Evolutionary conservation across 2,113 vertebrate genomes (phyloP).

Genomic region (Trematocara zebra): DNA sequence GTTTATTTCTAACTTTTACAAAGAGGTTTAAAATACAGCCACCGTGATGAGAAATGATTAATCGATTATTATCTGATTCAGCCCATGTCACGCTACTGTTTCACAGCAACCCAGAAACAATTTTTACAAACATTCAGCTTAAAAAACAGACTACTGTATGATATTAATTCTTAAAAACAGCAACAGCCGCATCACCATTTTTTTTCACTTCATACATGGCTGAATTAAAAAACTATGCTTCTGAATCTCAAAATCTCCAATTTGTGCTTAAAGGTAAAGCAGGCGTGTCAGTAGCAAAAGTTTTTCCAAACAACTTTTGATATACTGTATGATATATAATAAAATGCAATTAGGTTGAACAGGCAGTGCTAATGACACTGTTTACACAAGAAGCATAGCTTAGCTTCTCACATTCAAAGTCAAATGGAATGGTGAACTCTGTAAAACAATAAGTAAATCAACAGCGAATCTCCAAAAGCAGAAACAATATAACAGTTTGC

Average conservation of each 20-base stretch:
- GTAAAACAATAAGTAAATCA: constrained; percentile 46
- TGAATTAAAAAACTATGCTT: constrained; percentile 2
- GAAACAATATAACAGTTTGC: constrained; percentile 32
- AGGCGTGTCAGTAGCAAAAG: background rate
- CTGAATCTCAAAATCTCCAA: background rate
- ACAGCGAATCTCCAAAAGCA: background rate
- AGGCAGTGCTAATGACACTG: background rate
- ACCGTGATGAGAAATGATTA: background rate
- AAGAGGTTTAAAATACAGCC: background rate
- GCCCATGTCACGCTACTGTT: constrained; percentile 27
- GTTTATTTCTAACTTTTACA: constrained; percentile 20
- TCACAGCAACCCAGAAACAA: constrained; percentile 57
- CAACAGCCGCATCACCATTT: background rate
- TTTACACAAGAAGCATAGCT: constrained; percentile 25
- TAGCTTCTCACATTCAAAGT: constrained; percentile 57
- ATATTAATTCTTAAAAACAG: constrained; percentile 33
- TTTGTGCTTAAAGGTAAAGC: background rate
- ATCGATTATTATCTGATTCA: constrained; percentile 11
- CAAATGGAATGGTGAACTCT: constrained; percentile 71
- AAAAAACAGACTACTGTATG: constrained; percentile 27
- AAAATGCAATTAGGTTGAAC: background rate
- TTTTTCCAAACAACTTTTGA: background rate
- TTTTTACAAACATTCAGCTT: constrained; percentile 13
- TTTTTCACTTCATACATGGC: background rate
- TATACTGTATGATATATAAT: background rate